Percentiles rank a stretch among this genome's conserved stretches.
These are phyloP conservation scores for Micromesistius poutassou DNA, from an alignment of 2,797 vertebrate genomes.

Conservation along the genomic window DNA sequence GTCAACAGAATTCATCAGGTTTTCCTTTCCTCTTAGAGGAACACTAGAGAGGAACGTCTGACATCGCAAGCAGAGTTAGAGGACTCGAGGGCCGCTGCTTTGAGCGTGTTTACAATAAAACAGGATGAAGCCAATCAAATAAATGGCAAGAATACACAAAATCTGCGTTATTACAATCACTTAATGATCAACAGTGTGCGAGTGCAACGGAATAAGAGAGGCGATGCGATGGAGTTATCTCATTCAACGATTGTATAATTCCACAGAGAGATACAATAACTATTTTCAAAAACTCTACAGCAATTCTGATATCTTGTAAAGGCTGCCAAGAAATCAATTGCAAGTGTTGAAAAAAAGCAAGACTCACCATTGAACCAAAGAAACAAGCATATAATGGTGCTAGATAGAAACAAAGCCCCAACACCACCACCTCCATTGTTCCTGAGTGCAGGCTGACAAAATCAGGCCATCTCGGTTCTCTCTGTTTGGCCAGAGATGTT, in stretches of 20 bases:
- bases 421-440: conserved; percentile 20
- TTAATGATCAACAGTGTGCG: not conserved
- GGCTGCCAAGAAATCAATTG: not conserved
- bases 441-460: conserved; percentile 39
- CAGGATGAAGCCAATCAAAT: not conserved
- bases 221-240: too few species aligned
- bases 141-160: not conserved
- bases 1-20: conserved; percentile 19
- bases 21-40: conserved; percentile 2
- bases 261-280: too few species aligned
- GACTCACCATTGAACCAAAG: not conserved
- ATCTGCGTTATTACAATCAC: not conserved
- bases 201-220: not conserved
- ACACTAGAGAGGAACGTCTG: conserved; percentile 10
- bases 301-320: not conserved
- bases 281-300: not conserved
- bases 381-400: not conserved
- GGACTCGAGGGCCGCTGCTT: not conserved
- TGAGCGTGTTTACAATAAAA: not conserved
- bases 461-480: conserved; percentile 40
- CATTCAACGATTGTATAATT: too few species aligned
- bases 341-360: not conserved
- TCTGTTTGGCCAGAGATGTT: conserved; percentile 43
- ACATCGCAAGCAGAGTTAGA: not conserved
- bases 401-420: conserved; percentile 6